These are phyloP conservation scores for Portunus trituberculatus DNA, from an alignment of 1,140 invertebrate genomes.

Conservation along the genomic window DNA sequence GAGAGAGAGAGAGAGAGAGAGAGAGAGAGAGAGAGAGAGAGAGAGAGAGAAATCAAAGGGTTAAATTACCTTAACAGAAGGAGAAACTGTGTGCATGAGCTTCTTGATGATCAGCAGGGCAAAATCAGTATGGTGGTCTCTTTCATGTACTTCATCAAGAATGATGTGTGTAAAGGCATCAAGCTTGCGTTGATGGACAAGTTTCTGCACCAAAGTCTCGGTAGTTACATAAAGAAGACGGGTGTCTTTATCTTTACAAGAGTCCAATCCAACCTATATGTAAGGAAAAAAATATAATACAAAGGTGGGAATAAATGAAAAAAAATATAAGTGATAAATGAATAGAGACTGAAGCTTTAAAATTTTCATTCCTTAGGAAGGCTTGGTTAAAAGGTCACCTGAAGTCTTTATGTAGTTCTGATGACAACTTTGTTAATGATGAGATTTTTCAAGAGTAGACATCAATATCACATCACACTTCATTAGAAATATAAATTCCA, in stretches of 20 bases:
- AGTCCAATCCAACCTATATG: constrained; percentile 83
- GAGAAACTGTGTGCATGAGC: constrained; percentile 86
- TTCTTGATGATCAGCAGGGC: constrained; percentile 92
- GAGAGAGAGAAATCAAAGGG: neutral
- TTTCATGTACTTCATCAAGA: constrained; percentile 97
- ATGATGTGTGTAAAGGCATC: constrained; percentile 92
- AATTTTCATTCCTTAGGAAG: too few species aligned
- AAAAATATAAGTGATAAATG: constrained; percentile 73
- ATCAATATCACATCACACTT: too few species aligned
- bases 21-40: neutral
- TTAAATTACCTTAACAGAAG: constrained; percentile 84
- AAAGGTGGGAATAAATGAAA: neutral
- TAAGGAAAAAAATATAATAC: constrained; percentile 80
- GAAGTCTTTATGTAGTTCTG: too few species aligned
- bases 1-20: constrained; percentile 20
- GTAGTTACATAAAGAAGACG: constrained; percentile 92
- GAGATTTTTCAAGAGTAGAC: too few species aligned
- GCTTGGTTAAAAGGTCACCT: too few species aligned
- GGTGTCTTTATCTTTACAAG: constrained; percentile 84
- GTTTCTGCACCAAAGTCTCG: constrained; percentile 85
- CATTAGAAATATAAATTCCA: too few species aligned
- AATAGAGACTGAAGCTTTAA: too few species aligned
- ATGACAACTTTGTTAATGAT: too few species aligned
- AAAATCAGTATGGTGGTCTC: constrained; percentile 96
- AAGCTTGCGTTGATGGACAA: constrained; percentile 84